Percentiles rank a stretch among this genome's conserved stretches.
phyloP scores from a whole-genome alignment of 2,888 invertebrate genomes.

The Thereva unica region DNA sequence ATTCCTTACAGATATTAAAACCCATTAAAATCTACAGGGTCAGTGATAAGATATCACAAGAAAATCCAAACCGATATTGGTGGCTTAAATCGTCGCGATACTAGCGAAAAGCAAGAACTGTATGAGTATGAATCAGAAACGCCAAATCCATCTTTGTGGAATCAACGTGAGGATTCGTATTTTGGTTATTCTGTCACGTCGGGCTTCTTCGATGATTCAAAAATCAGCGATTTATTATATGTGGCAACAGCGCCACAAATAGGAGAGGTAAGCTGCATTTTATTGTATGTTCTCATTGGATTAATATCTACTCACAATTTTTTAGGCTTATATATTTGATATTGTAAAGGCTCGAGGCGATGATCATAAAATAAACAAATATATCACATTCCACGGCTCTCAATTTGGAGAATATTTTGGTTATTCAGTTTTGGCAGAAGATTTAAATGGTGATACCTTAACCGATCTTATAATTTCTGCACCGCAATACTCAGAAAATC shows the following conservation, averaged over 20 bases:
- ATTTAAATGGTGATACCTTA: constrained; percentile 65
- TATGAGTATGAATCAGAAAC: constrained; percentile 48
- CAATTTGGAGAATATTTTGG: constrained; percentile 71
- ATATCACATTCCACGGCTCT: constrained; percentile 56
- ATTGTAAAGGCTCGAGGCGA: constrained; percentile 42
- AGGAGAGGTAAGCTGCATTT: constrained; percentile 49
- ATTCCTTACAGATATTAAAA: neutral
- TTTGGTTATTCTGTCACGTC: constrained; percentile 57
- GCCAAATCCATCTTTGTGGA: constrained; percentile 51
- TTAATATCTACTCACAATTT: constrained; percentile 33
- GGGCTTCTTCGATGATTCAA: constrained; percentile 52
- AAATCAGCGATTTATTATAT: constrained; percentile 50
- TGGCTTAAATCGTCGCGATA: constrained; percentile 49
- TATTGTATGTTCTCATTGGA: neutral
- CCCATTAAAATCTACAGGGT: constrained; percentile 40
- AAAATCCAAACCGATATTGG: constrained; percentile 49
- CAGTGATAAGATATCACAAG: constrained; percentile 53
- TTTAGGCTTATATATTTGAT: constrained; percentile 54
- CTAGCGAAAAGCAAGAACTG: constrained; percentile 15
- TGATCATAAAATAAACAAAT: constrained; percentile 48
- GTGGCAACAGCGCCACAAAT: constrained; percentile 58
- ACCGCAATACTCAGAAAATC: constrained; percentile 58
- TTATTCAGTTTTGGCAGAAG: constrained; percentile 63
- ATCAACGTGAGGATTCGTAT: constrained; percentile 55
- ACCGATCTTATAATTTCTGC: constrained; percentile 70